Evolutionary conservation across 2,888 invertebrate species (phyloP).

Genomic region (Agrotis exclamationis): DNA sequence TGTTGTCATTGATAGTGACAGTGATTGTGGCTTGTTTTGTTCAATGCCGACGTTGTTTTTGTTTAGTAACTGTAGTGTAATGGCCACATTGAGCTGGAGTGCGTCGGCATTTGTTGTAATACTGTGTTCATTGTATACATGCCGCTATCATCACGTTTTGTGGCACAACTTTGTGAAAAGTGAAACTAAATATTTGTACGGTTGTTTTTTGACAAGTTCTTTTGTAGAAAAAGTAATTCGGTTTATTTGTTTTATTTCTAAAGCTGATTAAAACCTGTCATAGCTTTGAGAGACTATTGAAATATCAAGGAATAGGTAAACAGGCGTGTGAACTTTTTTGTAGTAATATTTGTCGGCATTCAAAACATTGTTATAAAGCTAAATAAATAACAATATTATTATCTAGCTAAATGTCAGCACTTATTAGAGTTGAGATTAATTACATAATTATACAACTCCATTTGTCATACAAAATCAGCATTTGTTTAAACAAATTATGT

Average conservation of each 20-base stretch:
- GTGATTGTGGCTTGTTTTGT: slow-evolving; percentile 48
- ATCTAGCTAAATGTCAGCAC: slow-evolving; percentile 32
- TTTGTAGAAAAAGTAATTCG: slow-evolving; percentile 12
- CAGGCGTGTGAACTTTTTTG: slow-evolving; percentile 23
- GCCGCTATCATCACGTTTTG: slow-evolving; percentile 46
- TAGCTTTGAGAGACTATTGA: neutral
- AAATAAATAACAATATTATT: neutral
- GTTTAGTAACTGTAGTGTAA: slow-evolving; percentile 60
- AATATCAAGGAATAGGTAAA: slow-evolving; percentile 5
- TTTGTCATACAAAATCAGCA: slow-evolving; percentile 15
- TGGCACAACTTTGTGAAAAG: slow-evolving; percentile 53
- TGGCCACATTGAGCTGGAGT: slow-evolving; percentile 52
- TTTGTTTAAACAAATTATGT: slow-evolving; percentile 21
- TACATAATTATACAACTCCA: slow-evolving; percentile 10
- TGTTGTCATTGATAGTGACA: slow-evolving; percentile 63
- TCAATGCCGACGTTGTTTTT: slow-evolving; percentile 65
- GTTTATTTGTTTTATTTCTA: neutral
- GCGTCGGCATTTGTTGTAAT: slow-evolving; percentile 37
- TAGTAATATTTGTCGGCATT: neutral
- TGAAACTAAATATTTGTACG: slow-evolving; percentile 36
- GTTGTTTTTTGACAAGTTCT: slow-evolving; percentile 15
- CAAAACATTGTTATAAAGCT: neutral
- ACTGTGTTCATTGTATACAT: slow-evolving; percentile 32
- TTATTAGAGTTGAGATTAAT: slow-evolving; percentile 28
- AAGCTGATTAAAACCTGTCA: neutral